Evolutionary conservation across 2,888 invertebrate species (phyloP).

Genomic region (Leptopilina syphax): DNA sequence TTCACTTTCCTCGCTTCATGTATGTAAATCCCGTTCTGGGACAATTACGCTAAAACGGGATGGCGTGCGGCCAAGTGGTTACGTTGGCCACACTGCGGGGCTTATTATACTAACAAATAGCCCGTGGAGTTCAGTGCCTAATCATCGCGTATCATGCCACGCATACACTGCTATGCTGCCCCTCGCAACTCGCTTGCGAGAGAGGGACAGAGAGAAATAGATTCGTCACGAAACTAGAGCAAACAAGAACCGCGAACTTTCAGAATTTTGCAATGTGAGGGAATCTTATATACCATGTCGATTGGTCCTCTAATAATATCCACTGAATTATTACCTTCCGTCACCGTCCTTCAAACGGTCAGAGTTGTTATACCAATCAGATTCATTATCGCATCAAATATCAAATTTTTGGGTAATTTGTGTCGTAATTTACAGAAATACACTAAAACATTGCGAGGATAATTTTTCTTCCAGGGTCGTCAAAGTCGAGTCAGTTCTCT

Average conservation of each 20-base stretch:
- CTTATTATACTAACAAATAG: slow-evolving; percentile 77
- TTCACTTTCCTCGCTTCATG: slow-evolving; percentile 46
- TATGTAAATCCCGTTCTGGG: slow-evolving; percentile 76
- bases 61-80: slow-evolving; percentile 76
- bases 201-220: neutral
- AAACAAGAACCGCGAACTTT: neutral
- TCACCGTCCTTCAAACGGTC: slow-evolving; percentile 25
- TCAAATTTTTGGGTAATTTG: no score
- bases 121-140: slow-evolving; percentile 74
- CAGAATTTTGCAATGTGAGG: neutral
- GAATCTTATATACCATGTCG: neutral
- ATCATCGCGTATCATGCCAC: slow-evolving; percentile 76
- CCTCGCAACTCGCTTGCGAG: slow-evolving; percentile 31
- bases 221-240: neutral
- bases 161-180: slow-evolving; percentile 43
- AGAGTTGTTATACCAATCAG: neutral
- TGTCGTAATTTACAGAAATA: no score
- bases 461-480: no score
- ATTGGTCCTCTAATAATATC: slow-evolving; percentile 28
- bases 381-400: neutral
- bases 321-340: slow-evolving; percentile 21
- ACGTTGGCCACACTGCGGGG: slow-evolving; percentile 73
- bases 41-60: slow-evolving; percentile 76
- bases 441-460: no score
- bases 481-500: no score